Conservation (phyloP, 2,888 invertebrate species). For the Acanthopleura granulata region DNA sequence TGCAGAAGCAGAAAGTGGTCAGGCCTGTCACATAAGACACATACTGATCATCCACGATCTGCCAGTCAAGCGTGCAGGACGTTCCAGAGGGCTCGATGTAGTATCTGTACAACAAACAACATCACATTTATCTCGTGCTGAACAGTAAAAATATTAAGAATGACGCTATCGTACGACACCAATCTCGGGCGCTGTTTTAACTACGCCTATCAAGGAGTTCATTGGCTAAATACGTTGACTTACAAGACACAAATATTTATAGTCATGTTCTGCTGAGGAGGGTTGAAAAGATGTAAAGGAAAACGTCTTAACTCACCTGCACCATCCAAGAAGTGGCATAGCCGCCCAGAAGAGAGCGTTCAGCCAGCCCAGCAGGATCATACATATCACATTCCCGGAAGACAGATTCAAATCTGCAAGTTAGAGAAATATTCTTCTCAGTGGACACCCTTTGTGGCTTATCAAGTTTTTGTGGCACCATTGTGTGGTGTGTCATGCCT, state of each 20-base stretch:
- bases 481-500: too few relatives aligned
- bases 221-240: background rate
- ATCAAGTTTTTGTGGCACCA: too few relatives aligned
- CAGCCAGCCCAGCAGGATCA: constrained; percentile 34
- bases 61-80: constrained; percentile 62
- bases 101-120: constrained; percentile 35
- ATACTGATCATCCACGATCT: constrained; percentile 47
- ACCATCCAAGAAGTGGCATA: constrained; percentile 48
- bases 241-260: background rate
- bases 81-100: constrained; percentile 49
- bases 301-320: constrained; percentile 32
- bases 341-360: constrained; percentile 37
- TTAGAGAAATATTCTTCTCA: background rate
- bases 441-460: background rate
- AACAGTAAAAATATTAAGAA: too few relatives aligned
- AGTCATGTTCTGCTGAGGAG: background rate
- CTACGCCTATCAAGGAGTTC: background rate
- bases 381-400: background rate
- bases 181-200: too few relatives aligned
- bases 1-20: constrained; percentile 38
- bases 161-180: too few relatives aligned
- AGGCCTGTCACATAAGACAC: constrained; percentile 50
- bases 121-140: too few relatives aligned
- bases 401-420: constrained; percentile 8
- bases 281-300: background rate